phyloP scores from a whole-genome alignment of 2,113 vertebrate species.

The Numenius arquata region DNA sequence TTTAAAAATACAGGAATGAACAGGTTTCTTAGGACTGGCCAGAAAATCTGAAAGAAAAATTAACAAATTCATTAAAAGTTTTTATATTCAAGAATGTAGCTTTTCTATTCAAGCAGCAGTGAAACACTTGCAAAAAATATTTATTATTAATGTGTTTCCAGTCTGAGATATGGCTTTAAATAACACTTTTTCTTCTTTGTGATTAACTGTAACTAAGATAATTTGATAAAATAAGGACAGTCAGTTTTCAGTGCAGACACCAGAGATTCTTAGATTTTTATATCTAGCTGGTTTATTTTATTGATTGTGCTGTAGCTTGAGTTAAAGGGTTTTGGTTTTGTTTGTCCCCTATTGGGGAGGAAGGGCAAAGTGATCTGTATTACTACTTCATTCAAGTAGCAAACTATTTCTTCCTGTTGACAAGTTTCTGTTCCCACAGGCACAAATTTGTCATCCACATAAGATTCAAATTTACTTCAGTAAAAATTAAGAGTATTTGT shows the following conservation, averaged over 20 bases:
- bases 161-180: not conserved
- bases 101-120: constrained; percentile 1
- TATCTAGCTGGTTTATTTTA: not conserved
- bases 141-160: not conserved
- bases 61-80: constrained; percentile 2
- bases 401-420: not conserved
- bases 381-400: not conserved
- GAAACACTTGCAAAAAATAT: not conserved
- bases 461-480: not conserved
- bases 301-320: not conserved
- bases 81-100: not conserved
- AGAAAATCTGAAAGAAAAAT: constrained; percentile 80
- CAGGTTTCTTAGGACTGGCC: constrained; percentile 79
- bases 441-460: not conserved
- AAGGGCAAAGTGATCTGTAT: not conserved
- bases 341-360: not conserved
- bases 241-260: not conserved
- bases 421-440: not conserved
- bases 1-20: constrained; percentile 88
- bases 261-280: not conserved
- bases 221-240: not conserved
- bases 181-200: not conserved
- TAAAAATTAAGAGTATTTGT: not conserved
- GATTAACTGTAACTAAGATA: not conserved
- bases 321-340: not conserved